A percentile compares a stretch with the other conserved stretches of the same genome.
Conservation (phyloP, 2,113 vertebrate species). For the Jaculus jaculus region DNA sequence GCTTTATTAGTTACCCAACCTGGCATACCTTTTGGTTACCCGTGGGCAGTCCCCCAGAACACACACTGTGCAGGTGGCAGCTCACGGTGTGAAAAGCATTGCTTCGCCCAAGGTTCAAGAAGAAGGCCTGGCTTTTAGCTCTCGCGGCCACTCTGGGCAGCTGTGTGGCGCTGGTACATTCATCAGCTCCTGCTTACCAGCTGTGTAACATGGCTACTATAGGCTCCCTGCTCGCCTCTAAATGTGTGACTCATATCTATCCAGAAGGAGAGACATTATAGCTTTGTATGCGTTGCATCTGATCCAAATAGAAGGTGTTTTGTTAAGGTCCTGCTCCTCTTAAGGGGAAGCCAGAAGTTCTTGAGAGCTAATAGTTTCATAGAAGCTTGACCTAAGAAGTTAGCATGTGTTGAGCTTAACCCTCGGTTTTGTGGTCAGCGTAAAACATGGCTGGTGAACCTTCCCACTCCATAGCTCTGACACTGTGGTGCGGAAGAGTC, state of each 20-base stretch:
- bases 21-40: background rate
- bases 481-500: background rate
- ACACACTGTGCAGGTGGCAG: background rate
- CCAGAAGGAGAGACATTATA: background rate
- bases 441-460: background rate
- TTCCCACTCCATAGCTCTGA: background rate
- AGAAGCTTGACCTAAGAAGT: conserved; percentile 23
- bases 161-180: background rate
- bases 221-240: background rate
- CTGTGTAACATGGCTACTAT: background rate
- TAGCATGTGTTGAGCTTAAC: background rate
- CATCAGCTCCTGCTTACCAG: background rate
- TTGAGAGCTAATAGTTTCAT: conserved; percentile 52
- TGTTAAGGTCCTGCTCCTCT: background rate
- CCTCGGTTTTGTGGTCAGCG: background rate
- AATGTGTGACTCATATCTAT: background rate
- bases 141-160: background rate
- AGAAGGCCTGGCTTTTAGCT: background rate
- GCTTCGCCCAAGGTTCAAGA: background rate
- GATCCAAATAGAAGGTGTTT: conserved; percentile 4
- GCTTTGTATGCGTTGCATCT: background rate
- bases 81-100: background rate
- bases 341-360: conserved; percentile 13
- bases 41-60: background rate
- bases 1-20: background rate